These are phyloP conservation scores for Anarrhichthys ocellatus DNA, from an alignment of 2,113 vertebrate species.

Conservation along the genomic window DNA sequence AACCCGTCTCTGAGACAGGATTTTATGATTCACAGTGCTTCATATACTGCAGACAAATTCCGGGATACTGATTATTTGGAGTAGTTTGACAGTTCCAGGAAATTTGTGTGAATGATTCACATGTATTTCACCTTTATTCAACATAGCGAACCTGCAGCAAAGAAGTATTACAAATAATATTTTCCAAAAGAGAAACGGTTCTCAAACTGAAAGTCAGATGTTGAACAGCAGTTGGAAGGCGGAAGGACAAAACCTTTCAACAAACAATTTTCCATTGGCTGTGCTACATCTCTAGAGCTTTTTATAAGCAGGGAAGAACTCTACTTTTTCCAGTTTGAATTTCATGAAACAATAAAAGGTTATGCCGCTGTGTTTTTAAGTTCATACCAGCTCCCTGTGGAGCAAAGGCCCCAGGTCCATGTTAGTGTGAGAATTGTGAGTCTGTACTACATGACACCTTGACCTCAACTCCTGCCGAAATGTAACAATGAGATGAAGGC, in stretches of 20 bases:
- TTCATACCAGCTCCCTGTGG: conserved; percentile 45
- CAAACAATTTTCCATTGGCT: conserved; percentile 44
- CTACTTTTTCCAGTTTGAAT: conserved; percentile 44
- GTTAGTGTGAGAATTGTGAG: conserved; percentile 23
- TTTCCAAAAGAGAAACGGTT: conserved; percentile 24
- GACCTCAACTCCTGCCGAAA: conserved; percentile 26
- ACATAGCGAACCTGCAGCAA: conserved; percentile 7
- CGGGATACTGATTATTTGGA: not conserved
- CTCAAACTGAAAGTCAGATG: conserved; percentile 45
- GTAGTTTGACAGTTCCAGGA: conserved; percentile 8
- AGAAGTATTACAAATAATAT: not conserved
- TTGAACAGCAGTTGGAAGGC: conserved; percentile 38
- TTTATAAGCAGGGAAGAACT: conserved; percentile 34
- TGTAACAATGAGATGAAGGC: conserved; percentile 26
- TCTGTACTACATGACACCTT: conserved; percentile 13
- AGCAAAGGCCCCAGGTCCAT: conserved; percentile 5
- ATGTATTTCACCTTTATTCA: conserved; percentile 15
- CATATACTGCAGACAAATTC: conserved; percentile 16
- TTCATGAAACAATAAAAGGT: conserved; percentile 63
- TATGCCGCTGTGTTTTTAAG: conserved; percentile 47
- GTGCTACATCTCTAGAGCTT: conserved; percentile 45
- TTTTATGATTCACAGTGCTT: not conserved
- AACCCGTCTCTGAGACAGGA: not conserved
- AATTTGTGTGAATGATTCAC: conserved; percentile 16
- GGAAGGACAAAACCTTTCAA: conserved; percentile 14